Evolutionary conservation across 2,113 vertebrate species (phyloP).

Genomic region (Neotoma lepida): DNA sequence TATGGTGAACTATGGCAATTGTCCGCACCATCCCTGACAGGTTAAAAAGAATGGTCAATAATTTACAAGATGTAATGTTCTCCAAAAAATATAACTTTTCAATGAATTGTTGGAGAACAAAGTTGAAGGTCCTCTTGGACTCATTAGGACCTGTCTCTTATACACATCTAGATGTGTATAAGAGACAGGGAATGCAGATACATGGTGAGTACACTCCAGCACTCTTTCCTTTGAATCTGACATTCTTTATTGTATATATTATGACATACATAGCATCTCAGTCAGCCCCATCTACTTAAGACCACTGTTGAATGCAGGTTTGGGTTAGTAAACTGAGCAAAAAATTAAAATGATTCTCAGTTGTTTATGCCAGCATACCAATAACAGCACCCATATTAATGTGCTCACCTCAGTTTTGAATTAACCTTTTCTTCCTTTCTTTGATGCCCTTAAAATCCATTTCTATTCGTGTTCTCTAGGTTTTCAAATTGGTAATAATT

Average conservation of each 20-base stretch:
- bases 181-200: no score
- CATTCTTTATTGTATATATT: neutral
- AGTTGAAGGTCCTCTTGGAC: neutral
- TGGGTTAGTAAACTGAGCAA: neutral
- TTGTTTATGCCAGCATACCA: neutral
- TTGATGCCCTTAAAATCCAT: neutral
- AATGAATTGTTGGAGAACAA: neutral
- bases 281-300: neutral
- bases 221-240: constrained; percentile 5
- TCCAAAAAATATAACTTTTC: neutral
- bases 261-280: neutral
- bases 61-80: neutral
- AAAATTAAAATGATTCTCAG: neutral
- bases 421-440: neutral
- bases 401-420: neutral
- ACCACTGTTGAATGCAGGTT: neutral
- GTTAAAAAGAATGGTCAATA: neutral
- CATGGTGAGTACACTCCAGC: neutral
- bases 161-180: no score
- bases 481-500: neutral
- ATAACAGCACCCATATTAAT: neutral
- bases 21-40: neutral
- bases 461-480: neutral
- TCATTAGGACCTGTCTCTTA: no score
- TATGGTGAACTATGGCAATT: neutral